Evolutionary conservation across 2,888 invertebrate species (phyloP).

Genomic region (Caradrina kadenii): DNA sequence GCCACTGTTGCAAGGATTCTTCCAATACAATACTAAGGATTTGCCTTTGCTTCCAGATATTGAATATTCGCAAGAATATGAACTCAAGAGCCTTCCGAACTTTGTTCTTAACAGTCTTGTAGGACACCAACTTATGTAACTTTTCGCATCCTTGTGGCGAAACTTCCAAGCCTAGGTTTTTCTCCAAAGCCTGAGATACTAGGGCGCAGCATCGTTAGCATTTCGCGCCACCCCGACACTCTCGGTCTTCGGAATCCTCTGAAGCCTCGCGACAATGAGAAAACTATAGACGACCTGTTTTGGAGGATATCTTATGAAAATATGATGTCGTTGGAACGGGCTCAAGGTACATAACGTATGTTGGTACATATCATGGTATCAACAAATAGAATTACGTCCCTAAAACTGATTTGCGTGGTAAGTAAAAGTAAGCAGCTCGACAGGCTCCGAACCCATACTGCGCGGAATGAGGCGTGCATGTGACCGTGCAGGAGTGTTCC

Average conservation of each 20-base stretch:
- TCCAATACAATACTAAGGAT: too few species aligned
- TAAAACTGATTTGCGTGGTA: too few species aligned
- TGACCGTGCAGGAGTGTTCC: constrained; percentile 7
- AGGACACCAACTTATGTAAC: constrained; percentile 16
- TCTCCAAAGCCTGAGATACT: constrained; percentile 37
- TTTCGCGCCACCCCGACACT: constrained; percentile 37
- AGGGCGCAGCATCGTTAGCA: constrained; percentile 46
- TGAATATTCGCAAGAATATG: neutral
- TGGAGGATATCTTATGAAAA: constrained; percentile 25
- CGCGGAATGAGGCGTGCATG: constrained; percentile 4
- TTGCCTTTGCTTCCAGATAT: neutral
- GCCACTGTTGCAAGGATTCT: neutral
- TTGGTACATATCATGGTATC: neutral
- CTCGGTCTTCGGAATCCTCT: constrained; percentile 12
- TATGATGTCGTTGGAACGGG: constrained; percentile 17
- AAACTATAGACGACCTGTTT: constrained; percentile 38
- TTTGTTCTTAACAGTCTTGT: constrained; percentile 15
- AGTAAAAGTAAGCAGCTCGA: too few species aligned
- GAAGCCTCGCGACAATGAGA: constrained; percentile 38
- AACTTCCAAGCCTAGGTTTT: constrained; percentile 43
- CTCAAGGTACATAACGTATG: neutral
- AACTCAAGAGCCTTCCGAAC: constrained; percentile 4
- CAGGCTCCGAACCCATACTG: neutral
- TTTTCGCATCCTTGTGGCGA: constrained; percentile 28
- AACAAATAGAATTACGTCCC: neutral